These are phyloP conservation scores for Bagarius yarrelli DNA, from an alignment of 2,113 vertebrate species.

Conservation along the genomic window DNA sequence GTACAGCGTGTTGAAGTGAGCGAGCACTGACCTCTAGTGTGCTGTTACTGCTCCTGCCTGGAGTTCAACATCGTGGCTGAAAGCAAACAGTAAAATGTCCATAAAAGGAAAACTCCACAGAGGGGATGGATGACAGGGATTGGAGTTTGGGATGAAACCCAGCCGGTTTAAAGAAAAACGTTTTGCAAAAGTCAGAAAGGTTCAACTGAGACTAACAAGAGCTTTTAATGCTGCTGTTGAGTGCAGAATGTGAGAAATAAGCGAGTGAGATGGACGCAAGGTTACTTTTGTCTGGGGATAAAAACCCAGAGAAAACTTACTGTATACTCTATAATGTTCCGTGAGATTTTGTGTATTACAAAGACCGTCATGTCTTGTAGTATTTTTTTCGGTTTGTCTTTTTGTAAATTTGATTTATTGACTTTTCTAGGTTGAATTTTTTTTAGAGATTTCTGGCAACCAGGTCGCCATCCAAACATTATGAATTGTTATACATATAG, in stretches of 20 bases:
- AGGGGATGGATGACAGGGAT: not conserved
- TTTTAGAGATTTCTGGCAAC: no score
- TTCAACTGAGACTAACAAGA: not conserved
- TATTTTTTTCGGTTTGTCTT: no score
- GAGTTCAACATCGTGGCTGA: not conserved
- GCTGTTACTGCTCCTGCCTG: not conserved
- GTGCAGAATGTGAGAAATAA: not conserved
- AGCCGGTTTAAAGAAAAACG: not conserved
- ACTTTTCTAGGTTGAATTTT: no score
- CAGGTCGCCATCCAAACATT: no score
- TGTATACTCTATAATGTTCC: no score
- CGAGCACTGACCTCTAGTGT: constrained; percentile 39
- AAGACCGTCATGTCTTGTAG: no score
- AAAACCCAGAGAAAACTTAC: no score
- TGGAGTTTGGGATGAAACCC: not conserved
- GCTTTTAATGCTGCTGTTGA: not conserved
- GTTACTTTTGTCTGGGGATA: not conserved
- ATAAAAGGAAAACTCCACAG: constrained; percentile 26
- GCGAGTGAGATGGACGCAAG: not conserved
- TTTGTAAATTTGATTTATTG: no score
- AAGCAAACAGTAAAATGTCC: constrained; percentile 14
- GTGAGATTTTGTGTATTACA: no score
- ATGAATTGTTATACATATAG: no score
- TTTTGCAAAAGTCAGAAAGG: not conserved
- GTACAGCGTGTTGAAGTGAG: not conserved